Evolutionary conservation across 2,113 vertebrate species (phyloP).

Genomic region (Sylvietta virens): DNA sequence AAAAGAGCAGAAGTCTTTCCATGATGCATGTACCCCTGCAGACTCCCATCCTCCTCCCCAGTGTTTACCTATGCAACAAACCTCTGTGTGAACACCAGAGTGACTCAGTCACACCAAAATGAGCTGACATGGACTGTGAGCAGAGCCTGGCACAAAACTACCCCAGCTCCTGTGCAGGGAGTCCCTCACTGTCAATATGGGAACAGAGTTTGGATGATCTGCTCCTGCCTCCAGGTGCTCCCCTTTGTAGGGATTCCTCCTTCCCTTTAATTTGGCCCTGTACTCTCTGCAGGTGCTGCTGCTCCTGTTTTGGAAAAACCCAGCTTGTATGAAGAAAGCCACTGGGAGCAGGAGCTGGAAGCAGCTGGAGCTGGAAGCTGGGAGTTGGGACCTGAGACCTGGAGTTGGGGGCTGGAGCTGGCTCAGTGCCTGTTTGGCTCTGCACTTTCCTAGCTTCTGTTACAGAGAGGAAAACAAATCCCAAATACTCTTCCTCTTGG

Average conservation of each 20-base stretch:
- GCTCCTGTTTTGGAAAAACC: slow-evolving; percentile 1
- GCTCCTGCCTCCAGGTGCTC: background rate
- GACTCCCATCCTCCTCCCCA: background rate
- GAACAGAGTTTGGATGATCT: background rate
- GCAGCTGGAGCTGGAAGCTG: too few relatives aligned
- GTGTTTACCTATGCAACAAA: background rate
- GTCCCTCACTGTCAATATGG: background rate
- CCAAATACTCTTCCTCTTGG: background rate
- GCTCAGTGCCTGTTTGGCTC: accelerated
- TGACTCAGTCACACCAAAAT: background rate
- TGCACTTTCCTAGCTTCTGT: background rate
- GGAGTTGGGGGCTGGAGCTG: background rate
- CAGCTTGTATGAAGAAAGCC: background rate
- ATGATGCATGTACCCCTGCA: background rate
- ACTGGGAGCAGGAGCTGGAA: background rate
- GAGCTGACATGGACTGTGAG: background rate
- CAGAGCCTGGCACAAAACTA: background rate
- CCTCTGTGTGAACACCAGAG: background rate
- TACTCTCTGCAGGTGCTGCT: slow-evolving; percentile 7
- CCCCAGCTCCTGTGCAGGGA: background rate
- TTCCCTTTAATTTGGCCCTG: background rate
- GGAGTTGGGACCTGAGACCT: background rate
- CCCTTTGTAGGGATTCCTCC: background rate
- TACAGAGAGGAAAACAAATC: background rate
- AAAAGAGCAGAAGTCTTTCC: background rate